Base-by-base conservation (phyloP, 2,888 invertebrate genomes). In the Prosopocoilus inquinatus region DNA sequence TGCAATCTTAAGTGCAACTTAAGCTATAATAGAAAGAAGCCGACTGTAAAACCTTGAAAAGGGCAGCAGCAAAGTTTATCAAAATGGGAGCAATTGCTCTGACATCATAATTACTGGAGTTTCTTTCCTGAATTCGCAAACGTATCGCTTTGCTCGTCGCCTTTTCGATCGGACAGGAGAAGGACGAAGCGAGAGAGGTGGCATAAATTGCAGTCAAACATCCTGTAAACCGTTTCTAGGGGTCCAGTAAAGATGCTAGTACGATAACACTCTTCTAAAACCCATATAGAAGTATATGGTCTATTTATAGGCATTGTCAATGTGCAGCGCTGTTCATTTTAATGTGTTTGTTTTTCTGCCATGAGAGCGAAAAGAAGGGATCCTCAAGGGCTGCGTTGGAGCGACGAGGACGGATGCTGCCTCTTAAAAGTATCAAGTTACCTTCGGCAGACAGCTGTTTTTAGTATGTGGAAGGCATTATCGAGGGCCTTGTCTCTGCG, bases 301-400 rank as follows among this genome's bases (percentile, higher is more conserved):
- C 77, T 77, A 77, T 77, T 77, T 77, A 77, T 77, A 77, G 75
- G 75, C 76, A 75, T 77, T 77, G 77, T 76, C 76, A 77, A 74
- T 74, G 75, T 75, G 74, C 75, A 72, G 73, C 70, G 75, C 74
- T 77, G 77, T 76, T 76, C 77, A 76, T 77, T 77, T 77, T 77
- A 77, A 77, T 76, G 76, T 77, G 75, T 76, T 77, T 77, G 76
- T 76, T 76, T 76, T 76, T 75, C 74, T 72, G 74, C 66, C 72
- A 68, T 70, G 69, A 68, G 74, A 70, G 71, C 53, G 62, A 71
- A 56, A 48, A 60, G 67, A 68, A 67, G 45, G 59, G 62, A 50
- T 4, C 46, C 53, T 51, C 46, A 52, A 45, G 45, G 39, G 48
- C 53, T 49, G 47, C 45, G 56, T 55, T 44, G 57, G 62, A 53